phyloP scores from a whole-genome alignment of 1,140 invertebrate genomes.

The Pectinophora gossypiella region DNA sequence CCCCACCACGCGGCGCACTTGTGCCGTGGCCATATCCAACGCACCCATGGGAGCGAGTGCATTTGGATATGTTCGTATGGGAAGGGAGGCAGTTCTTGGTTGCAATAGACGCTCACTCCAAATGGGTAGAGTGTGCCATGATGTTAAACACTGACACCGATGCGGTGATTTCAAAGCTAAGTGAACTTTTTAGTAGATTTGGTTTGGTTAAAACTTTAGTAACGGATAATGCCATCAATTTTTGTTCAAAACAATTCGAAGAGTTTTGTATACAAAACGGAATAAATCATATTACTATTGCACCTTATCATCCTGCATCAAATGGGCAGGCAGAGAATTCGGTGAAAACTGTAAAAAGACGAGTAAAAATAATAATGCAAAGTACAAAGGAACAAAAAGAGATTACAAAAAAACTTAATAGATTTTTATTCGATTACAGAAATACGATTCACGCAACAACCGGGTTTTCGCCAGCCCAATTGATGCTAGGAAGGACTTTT shows the following conservation, averaged over 20 bases:
- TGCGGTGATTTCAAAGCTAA: slow-evolving; percentile 1
- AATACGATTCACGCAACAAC: slow-evolving; percentile 2
- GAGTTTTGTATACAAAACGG: slow-evolving; percentile 6
- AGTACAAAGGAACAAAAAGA: background rate
- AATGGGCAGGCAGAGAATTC: slow-evolving; percentile 12
- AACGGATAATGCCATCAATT: slow-evolving; percentile 11
- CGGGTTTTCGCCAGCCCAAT: slow-evolving; percentile 7
- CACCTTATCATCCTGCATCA: slow-evolving; percentile 11
- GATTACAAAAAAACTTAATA: slow-evolving; percentile 5
- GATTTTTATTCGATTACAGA: slow-evolving; percentile 7
- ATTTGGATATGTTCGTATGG: slow-evolving; percentile 6
- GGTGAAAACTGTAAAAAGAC: slow-evolving; percentile 8
- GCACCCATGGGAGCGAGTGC: slow-evolving; percentile 4
- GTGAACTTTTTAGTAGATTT: slow-evolving; percentile 10
- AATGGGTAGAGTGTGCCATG: slow-evolving; percentile 8
- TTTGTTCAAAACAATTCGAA: slow-evolving; percentile 3
- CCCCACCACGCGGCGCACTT: background rate
- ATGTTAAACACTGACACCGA: background rate
- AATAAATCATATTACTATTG: slow-evolving; percentile 10
- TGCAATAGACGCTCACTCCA: slow-evolving; percentile 8
- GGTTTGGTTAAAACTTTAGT: slow-evolving; percentile 8
- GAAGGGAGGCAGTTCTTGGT: slow-evolving; percentile 1
- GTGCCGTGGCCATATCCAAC: slow-evolving; percentile 7
- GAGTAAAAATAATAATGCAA: slow-evolving; percentile 4
- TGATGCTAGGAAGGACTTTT: slow-evolving; percentile 4